Evolutionary conservation across 1,140 invertebrate species (phyloP).

Genomic region (Pollicipes pollicipes): DNA sequence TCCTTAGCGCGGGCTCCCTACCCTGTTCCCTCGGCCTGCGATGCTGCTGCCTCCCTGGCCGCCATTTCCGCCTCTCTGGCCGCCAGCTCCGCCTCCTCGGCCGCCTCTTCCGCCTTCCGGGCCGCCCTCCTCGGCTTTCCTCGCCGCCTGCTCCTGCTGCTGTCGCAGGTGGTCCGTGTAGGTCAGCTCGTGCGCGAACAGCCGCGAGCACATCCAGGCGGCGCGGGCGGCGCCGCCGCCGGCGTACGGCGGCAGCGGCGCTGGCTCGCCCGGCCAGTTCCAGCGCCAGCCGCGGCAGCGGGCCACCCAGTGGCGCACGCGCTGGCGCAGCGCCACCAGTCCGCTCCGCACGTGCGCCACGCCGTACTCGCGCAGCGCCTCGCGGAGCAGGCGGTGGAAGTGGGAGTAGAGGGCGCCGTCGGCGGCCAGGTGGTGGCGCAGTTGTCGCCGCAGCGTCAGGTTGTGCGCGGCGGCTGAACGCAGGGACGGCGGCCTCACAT

Average conservation of each 20-base stretch:
- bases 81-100: no score
- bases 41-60: no score
- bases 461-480: constrained; percentile 12
- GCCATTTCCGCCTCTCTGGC: no score
- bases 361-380: not conserved
- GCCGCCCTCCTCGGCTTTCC: no score
- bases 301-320: not conserved
- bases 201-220: not conserved
- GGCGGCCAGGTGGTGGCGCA: constrained; percentile 15
- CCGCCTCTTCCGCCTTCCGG: no score
- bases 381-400: constrained; percentile 5
- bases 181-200: not conserved
- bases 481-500: constrained; percentile 21
- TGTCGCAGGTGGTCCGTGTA: not conserved
- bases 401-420: constrained; percentile 17
- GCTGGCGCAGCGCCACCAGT: not conserved
- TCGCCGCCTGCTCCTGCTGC: not conserved
- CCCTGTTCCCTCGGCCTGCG: no score
- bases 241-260: not conserved
- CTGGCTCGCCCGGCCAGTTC: not conserved
- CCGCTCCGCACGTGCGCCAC: not conserved
- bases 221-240: no score
- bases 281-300: not conserved
- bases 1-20: no score
- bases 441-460: constrained; percentile 8